Percentiles rank a stretch among this genome's conserved stretches.
Conservation (phyloP, 2,888 invertebrate genomes). For the Caenorhabditis sp. region DNA sequence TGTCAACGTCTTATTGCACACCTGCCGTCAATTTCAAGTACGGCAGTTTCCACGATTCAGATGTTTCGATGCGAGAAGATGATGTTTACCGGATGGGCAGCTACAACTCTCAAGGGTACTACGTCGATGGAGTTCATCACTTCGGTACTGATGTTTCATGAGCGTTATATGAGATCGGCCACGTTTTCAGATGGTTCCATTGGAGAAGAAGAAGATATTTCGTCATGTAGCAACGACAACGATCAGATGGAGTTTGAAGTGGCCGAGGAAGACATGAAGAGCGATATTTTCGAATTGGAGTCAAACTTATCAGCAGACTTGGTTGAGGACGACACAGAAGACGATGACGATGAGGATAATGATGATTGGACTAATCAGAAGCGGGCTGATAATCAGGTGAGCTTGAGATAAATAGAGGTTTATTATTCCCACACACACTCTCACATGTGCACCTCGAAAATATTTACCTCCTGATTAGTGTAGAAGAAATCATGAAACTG, state of each 20-base stretch:
- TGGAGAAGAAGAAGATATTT: constrained; percentile 60
- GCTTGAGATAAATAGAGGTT: neutral
- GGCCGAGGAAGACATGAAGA: constrained; percentile 8
- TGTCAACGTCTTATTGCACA: constrained; percentile 63
- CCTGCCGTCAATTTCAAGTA: constrained; percentile 63
- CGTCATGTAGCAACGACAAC: constrained; percentile 38
- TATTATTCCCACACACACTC: neutral
- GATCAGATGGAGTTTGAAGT: constrained; percentile 44
- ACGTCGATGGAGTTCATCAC: constrained; percentile 41
- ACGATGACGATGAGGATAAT: constrained; percentile 60
- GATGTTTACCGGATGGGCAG: constrained; percentile 57
- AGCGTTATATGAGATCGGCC: neutral
- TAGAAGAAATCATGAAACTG: neutral
- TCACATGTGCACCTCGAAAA: neutral
- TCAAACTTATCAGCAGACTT: constrained; percentile 54
- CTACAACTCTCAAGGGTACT: constrained; percentile 58
- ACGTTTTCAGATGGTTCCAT: constrained; percentile 56
- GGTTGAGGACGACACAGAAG: constrained; percentile 39
- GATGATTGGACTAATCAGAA: constrained; percentile 68
- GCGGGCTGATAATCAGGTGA: constrained; percentile 48
- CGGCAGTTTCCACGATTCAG: constrained; percentile 61
- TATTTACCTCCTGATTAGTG: constrained; percentile 18
- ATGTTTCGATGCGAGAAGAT: constrained; percentile 55
- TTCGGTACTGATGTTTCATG: constrained; percentile 13
- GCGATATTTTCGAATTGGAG: constrained; percentile 32